These are phyloP conservation scores for Eristalis pertinax DNA, from an alignment of 2,888 invertebrate species.

Conservation along the genomic window DNA sequence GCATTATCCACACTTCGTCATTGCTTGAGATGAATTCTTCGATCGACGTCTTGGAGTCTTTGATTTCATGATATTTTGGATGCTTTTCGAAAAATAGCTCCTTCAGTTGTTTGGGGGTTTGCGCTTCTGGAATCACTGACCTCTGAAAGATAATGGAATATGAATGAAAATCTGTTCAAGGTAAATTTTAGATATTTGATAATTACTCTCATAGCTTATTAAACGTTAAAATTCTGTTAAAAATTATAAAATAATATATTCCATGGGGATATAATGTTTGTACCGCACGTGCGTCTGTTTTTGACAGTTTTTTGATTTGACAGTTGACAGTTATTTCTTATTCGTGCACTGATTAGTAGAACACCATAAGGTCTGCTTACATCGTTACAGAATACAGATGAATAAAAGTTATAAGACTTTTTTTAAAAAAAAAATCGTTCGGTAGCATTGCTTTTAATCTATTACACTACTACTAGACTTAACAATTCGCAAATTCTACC, in stretches of 20 bases:
- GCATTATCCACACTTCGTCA: conserved; percentile 76
- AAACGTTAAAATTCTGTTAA: neutral
- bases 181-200: neutral
- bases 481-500: too few species aligned
- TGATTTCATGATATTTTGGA: conserved; percentile 65
- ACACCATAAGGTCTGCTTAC: too few species aligned
- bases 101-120: conserved; percentile 19
- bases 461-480: too few species aligned
- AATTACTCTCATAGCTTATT: neutral
- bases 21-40: conserved; percentile 73
- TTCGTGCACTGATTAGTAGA: too few species aligned
- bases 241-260: neutral
- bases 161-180: neutral
- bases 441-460: too few species aligned
- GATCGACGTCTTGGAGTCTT: conserved; percentile 52
- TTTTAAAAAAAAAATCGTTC: too few species aligned
- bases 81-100: conserved; percentile 67
- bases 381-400: neutral
- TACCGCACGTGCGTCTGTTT: neutral
- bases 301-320: neutral
- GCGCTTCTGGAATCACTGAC: neutral
- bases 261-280: neutral
- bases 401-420: too few species aligned
- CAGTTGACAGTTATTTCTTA: too few species aligned
- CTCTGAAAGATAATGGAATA: neutral